Conservation (phyloP, 2,797 vertebrate genomes). For the Scleropages formosus region DNA sequence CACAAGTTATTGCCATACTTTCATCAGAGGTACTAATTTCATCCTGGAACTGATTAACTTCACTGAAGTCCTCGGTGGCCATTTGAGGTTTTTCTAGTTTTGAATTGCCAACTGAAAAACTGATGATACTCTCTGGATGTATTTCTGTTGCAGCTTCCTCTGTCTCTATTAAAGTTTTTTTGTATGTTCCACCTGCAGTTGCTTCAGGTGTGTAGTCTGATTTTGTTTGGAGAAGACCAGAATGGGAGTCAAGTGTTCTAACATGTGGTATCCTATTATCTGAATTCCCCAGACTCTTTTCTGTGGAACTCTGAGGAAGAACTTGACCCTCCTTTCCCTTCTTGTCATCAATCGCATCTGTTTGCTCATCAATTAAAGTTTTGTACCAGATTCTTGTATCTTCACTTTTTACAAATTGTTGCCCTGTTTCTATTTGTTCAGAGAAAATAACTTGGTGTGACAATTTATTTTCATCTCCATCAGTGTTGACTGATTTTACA, state of each 20-base stretch:
- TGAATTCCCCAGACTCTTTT: neutral
- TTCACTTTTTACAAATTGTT: neutral
- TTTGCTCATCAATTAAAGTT: neutral
- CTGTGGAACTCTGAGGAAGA: neutral
- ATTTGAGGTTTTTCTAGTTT: conserved; percentile 2
- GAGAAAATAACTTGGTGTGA: neutral
- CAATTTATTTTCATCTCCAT: neutral
- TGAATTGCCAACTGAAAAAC: neutral
- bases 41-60: neutral
- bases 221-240: neutral
- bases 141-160: neutral
- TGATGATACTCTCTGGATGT: neutral
- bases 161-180: neutral
- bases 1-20: neutral
- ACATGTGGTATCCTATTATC: neutral
- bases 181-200: conserved; percentile 11
- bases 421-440: neutral
- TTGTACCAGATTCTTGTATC: neutral
- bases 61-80: neutral
- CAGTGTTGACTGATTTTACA: neutral
- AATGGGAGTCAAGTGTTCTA: neutral
- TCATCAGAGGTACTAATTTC: neutral
- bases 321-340: neutral
- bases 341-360: neutral
- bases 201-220: conserved; percentile 1